phyloP scores from a whole-genome alignment of 2,797 vertebrate genomes.

The Rhinatrema bivittatum region DNA sequence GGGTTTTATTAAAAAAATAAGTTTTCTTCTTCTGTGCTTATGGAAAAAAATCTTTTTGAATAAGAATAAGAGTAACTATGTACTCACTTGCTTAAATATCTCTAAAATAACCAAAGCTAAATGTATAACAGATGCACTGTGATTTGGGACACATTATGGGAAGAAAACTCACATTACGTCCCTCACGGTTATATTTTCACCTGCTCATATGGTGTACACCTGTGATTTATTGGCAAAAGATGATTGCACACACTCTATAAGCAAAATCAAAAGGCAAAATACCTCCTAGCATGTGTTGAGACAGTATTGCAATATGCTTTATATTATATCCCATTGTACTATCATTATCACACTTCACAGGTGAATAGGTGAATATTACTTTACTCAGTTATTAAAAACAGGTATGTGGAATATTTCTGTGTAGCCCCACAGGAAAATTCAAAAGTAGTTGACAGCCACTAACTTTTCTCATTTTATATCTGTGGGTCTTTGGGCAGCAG shows the following conservation, averaged over 20 bases:
- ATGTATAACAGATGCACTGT: no score
- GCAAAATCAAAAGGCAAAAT: constrained; percentile 12
- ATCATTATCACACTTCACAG: constrained; percentile 20
- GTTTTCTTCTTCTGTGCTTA: no score
- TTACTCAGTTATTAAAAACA: constrained; percentile 18
- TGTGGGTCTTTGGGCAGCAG: no score
- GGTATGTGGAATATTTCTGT: constrained; percentile 8
- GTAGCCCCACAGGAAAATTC: constrained; percentile 1
- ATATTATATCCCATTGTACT: constrained; percentile 18
- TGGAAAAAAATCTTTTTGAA: no score
- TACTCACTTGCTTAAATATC: no score
- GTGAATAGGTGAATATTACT: constrained; percentile 16
- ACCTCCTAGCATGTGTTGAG: constrained; percentile 13
- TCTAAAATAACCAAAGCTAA: no score
- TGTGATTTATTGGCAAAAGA: constrained; percentile 14
- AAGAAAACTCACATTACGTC: constrained; percentile 10
- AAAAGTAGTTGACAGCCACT: no score
- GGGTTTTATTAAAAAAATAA: no score
- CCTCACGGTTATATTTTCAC: constrained; percentile 7
- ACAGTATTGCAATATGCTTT: constrained; percentile 17
- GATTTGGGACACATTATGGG: no score
- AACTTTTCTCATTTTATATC: no score
- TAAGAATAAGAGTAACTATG: no score
- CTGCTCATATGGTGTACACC: constrained; percentile 20
- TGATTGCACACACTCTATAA: constrained; percentile 5